Percentiles rank a stretch among this genome's conserved stretches.
Evolutionary conservation across 2,797 vertebrate species (phyloP).

Genomic region (Pogoniulus pusillus): DNA sequence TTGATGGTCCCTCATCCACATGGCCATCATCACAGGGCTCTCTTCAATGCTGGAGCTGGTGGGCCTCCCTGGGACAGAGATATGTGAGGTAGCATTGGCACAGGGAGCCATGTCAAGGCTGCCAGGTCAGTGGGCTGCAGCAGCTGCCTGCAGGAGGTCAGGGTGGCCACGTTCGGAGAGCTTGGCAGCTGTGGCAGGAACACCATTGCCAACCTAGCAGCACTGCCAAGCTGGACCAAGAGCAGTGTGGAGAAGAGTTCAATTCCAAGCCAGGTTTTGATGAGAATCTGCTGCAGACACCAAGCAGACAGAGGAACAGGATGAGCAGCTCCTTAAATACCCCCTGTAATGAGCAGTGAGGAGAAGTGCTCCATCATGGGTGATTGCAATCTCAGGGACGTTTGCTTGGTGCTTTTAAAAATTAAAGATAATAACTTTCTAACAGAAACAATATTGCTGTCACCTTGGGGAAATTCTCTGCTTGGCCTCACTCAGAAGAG

Average conservation of each 20-base stretch:
- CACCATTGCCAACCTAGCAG: background rate
- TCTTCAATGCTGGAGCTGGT: accelerated
- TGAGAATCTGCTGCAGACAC: conserved; percentile 24
- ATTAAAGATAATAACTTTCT: conserved; percentile 67
- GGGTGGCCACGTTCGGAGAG: accelerated
- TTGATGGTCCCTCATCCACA: accelerated
- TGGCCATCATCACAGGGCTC: background rate
- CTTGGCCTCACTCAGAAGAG: conserved; percentile 38
- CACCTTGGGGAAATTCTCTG: conserved; percentile 63
- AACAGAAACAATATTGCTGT: conserved; percentile 66
- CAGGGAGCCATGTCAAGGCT: accelerated
- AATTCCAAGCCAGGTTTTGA: background rate
- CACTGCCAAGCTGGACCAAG: background rate
- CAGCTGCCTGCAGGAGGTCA: background rate
- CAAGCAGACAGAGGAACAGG: conserved; percentile 46
- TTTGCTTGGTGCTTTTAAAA: conserved; percentile 64
- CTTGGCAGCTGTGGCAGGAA: background rate
- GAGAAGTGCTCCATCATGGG: conserved; percentile 58
- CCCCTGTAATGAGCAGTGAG: conserved; percentile 15
- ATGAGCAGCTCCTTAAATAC: conserved; percentile 56
- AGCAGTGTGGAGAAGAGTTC: accelerated
- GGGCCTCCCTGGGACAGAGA: background rate
- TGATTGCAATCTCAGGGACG: conserved; percentile 62
- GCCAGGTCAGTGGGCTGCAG: background rate
- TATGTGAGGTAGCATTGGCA: accelerated